Conservation (phyloP, 1,140 invertebrate species). For the Drosophila aff. region DNA sequence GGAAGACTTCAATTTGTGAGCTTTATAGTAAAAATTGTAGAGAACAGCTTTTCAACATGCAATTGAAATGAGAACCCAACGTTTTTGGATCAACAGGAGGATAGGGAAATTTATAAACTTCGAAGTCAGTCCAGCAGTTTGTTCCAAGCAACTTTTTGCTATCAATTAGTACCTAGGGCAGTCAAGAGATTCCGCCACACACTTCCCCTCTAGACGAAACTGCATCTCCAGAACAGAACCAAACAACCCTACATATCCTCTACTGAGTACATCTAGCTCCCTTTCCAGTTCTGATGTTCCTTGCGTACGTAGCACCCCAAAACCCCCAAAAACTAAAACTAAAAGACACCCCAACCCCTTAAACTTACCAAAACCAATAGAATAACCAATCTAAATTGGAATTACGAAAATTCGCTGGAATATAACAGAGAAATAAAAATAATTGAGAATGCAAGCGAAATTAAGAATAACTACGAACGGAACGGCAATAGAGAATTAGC, state of each 20-base stretch:
- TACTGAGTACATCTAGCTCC: slow-evolving; percentile 51
- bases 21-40: slow-evolving; percentile 42
- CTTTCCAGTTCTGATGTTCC: slow-evolving; percentile 21
- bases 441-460: slow-evolving; percentile 31
- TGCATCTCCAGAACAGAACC: slow-evolving; percentile 70
- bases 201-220: slow-evolving; percentile 42
- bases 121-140: slow-evolving; percentile 53
- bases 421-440: slow-evolving; percentile 35
- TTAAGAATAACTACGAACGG: slow-evolving; percentile 17
- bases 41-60: slow-evolving; percentile 13
- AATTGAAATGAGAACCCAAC: slow-evolving; percentile 53
- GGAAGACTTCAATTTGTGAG: slow-evolving; percentile 65
- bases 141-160: slow-evolving; percentile 53
- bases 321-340: slow-evolving; percentile 22
- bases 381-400: slow-evolving; percentile 83
- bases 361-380: slow-evolving; percentile 76
- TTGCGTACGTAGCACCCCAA: slow-evolving; percentile 26
- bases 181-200: slow-evolving; percentile 19
- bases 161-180: slow-evolving; percentile 42
- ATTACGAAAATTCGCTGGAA: slow-evolving; percentile 63
- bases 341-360: slow-evolving; percentile 30
- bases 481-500: slow-evolving; percentile 56
- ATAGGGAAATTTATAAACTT: slow-evolving; percentile 44
- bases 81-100: slow-evolving; percentile 52
- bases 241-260: slow-evolving; percentile 70